phyloP scores from a whole-genome alignment of 2,113 vertebrate species.

The Heterotis niloticus region DNA sequence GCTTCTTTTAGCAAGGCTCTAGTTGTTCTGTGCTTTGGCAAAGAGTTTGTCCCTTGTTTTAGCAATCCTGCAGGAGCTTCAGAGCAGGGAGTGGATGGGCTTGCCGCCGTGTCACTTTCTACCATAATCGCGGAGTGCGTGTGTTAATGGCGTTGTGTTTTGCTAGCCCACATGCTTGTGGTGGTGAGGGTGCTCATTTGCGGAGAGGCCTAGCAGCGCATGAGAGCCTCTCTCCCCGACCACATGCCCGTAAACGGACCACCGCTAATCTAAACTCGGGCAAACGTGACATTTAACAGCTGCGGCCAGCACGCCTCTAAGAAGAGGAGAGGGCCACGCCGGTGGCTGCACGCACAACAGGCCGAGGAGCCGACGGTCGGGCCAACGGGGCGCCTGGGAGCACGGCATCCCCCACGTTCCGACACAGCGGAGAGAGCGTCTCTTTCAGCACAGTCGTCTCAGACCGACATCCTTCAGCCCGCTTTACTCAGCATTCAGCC shows the following conservation, averaged over 20 bases:
- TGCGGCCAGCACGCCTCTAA: constrained; percentile 31
- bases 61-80: not conserved
- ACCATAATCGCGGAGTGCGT: constrained; percentile 26
- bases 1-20: not conserved
- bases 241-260: constrained; percentile 24
- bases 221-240: constrained; percentile 25
- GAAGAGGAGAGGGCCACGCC: not conserved
- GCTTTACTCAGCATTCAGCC: not conserved
- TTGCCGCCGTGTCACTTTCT: not conserved
- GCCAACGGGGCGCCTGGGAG: constrained; percentile 30
- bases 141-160: constrained; percentile 40
- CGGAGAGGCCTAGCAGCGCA: constrained; percentile 21
- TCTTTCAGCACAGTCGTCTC: not conserved
- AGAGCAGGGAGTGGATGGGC: not conserved
- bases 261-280: constrained; percentile 26
- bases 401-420: constrained; percentile 49
- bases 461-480: not conserved
- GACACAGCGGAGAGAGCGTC: not conserved
- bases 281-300: constrained; percentile 31
- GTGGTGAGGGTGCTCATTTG: constrained; percentile 43
- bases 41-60: not conserved
- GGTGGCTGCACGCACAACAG: no score
- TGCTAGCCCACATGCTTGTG: constrained; percentile 43
- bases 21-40: not conserved
- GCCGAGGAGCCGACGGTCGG: not conserved